Conservation (phyloP, 2,888 invertebrate genomes). For the Orthonevra nobilis region DNA sequence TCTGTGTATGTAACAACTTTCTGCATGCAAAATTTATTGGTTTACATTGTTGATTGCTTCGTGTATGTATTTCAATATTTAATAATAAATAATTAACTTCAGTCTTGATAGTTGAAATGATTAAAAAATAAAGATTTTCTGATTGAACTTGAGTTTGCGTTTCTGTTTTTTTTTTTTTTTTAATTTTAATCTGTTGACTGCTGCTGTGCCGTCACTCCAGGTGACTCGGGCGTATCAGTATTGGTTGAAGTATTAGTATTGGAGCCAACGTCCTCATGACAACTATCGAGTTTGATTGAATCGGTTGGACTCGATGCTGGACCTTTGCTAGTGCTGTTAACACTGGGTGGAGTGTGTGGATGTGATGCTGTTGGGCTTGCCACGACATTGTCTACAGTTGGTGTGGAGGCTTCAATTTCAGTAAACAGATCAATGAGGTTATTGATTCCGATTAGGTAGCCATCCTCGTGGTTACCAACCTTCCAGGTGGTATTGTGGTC, state of each 20-base stretch:
- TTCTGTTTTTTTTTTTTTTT: too few species aligned
- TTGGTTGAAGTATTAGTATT: too few species aligned
- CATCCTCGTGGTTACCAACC: conserved; percentile 98
- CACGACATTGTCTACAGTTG: neutral
- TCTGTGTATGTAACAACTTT: neutral
- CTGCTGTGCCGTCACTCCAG: neutral
- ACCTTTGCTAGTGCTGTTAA: conserved; percentile 11
- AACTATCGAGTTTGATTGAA: conserved; percentile 3
- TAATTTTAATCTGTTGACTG: conserved; percentile 17
- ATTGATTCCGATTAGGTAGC: conserved; percentile 94
- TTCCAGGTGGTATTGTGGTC: conserved; percentile 93
- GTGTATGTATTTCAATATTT: conserved; percentile 6
- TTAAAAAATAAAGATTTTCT: conserved; percentile 32
- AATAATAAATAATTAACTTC: conserved; percentile 62
- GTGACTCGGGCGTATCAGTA: too few species aligned
- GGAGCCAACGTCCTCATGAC: too few species aligned
- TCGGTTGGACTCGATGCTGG: conserved; percentile 32
- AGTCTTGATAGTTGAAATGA: conserved; percentile 63
- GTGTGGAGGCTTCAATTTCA: conserved; percentile 73
- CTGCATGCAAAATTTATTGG: conserved; percentile 21
- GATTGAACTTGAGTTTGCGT: conserved; percentile 19
- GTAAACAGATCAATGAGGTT: conserved; percentile 92
- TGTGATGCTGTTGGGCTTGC: neutral
- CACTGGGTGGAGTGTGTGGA: neutral
- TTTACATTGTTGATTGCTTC: conserved; percentile 2